Conservation (phyloP, 37 sponge, comb jelly and placozoan genomes). For the Hexactinellida sp. region DNA sequence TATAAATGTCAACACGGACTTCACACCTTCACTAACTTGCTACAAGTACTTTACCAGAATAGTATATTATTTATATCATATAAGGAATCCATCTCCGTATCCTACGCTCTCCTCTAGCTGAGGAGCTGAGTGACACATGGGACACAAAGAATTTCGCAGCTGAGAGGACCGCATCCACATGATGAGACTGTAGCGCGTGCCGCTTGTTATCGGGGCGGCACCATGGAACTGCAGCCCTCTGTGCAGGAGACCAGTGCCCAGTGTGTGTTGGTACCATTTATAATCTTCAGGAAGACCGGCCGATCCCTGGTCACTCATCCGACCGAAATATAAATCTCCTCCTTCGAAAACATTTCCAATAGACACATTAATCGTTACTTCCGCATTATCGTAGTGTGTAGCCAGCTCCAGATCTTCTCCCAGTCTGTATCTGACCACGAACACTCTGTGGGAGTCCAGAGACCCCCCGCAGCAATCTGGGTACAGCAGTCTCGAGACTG, state of each 20-base stretch:
- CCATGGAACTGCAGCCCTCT: constrained; percentile 60
- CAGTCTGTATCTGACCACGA: constrained; percentile 47
- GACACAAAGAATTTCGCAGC: constrained; percentile 51
- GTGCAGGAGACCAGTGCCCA: constrained; percentile 49
- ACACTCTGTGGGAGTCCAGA: constrained; percentile 61
- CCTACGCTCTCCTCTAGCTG: constrained; percentile 32
- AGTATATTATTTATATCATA: too few species aligned
- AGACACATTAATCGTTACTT: constrained; percentile 73
- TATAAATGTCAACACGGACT: too few species aligned
- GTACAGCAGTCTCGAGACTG: constrained; percentile 46
- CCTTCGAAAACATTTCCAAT: constrained; percentile 50
- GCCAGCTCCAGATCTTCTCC: constrained; percentile 48
- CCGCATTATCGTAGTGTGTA: constrained; percentile 81
- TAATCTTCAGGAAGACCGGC: constrained; percentile 8
- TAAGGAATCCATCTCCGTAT: constrained; percentile 67
- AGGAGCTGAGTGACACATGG: constrained; percentile 52
- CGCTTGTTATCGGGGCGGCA: constrained; percentile 33
- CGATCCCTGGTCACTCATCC: constrained; percentile 29
- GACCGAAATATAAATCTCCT: constrained; percentile 58
- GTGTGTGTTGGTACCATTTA: constrained; percentile 24
- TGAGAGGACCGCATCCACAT: constrained; percentile 71
- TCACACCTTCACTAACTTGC: too few species aligned
- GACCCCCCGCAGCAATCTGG: constrained; percentile 50
- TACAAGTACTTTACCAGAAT: too few species aligned
- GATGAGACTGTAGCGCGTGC: constrained; percentile 59